A percentile compares a stretch with the other conserved stretches of the same genome.
Evolutionary conservation across 2,888 invertebrate species (phyloP).

Genomic region (Hirtodrosophila cameraria): DNA sequence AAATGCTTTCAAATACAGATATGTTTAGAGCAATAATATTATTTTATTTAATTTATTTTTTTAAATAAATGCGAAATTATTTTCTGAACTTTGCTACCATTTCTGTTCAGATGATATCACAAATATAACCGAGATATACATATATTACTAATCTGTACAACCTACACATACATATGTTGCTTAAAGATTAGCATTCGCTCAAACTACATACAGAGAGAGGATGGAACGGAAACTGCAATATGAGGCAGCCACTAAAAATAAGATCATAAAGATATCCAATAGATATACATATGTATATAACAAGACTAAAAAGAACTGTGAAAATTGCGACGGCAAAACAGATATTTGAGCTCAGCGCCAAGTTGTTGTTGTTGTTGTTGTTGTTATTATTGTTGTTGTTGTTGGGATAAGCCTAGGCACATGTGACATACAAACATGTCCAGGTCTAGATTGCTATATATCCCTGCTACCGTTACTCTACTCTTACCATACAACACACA

Average conservation of each 20-base stretch:
- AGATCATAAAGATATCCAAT: constrained; percentile 54
- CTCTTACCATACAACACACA: no score
- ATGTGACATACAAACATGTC: constrained; percentile 38
- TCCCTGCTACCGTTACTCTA: constrained; percentile 33
- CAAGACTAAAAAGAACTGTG: constrained; percentile 31
- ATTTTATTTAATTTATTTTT: no score
- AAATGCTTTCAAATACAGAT: no score
- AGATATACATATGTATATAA: constrained; percentile 34
- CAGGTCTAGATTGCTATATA: constrained; percentile 22
- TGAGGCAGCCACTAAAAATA: constrained; percentile 64
- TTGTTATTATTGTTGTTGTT: constrained; percentile 42
- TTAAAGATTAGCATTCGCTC: constrained; percentile 28
- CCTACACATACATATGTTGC: no score
- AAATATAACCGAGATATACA: no score
- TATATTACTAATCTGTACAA: no score
- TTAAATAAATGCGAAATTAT: no score
- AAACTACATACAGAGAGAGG: not conserved
- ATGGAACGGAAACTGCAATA: constrained; percentile 51
- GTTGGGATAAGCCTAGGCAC: constrained; percentile 27
- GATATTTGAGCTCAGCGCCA: constrained; percentile 46
- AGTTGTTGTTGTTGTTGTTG: constrained; percentile 38
- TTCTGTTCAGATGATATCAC: no score
- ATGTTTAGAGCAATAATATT: no score
- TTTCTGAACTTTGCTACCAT: no score
- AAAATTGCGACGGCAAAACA: constrained; percentile 32